A percentile compares a stretch with the other conserved stretches of the same genome.
Conservation (phyloP, 2,888 invertebrate species). For the Xylophagus ater region DNA sequence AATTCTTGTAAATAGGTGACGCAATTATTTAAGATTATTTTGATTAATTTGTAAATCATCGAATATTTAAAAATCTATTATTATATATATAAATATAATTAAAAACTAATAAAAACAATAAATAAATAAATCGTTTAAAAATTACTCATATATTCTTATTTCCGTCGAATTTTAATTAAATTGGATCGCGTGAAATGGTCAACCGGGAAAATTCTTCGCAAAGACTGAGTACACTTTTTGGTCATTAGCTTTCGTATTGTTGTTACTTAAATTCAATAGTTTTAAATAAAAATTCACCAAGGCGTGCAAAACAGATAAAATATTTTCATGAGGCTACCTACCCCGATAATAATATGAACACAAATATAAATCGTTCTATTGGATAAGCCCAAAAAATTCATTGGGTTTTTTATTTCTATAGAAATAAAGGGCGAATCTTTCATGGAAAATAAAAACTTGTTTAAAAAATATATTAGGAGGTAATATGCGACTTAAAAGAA, state of each 20-base stretch:
- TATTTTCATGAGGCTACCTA: no score
- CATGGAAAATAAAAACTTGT: no score
- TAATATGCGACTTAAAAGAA: no score
- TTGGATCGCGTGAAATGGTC: neutral
- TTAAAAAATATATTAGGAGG: no score
- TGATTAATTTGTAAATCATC: constrained; percentile 1
- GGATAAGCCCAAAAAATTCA: no score
- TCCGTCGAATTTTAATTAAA: neutral
- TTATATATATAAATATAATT: no score
- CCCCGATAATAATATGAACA: no score
- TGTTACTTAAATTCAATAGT: neutral
- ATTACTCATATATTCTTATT: neutral
- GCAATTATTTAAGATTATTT: neutral
- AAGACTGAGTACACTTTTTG: neutral
- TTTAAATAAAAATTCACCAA: neutral
- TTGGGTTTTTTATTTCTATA: no score
- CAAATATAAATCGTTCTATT: no score
- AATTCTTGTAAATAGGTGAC: neutral
- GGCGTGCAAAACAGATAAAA: no score
- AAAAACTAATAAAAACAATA: neutral
- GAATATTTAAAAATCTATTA: neutral
- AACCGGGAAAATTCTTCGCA: neutral
- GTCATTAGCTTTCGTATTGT: neutral
- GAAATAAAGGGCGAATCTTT: no score
- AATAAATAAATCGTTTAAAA: constrained; percentile 1